These are phyloP conservation scores for Drosophila prosaltans DNA, from an alignment of 1,140 invertebrate species.

Conservation along the genomic window DNA sequence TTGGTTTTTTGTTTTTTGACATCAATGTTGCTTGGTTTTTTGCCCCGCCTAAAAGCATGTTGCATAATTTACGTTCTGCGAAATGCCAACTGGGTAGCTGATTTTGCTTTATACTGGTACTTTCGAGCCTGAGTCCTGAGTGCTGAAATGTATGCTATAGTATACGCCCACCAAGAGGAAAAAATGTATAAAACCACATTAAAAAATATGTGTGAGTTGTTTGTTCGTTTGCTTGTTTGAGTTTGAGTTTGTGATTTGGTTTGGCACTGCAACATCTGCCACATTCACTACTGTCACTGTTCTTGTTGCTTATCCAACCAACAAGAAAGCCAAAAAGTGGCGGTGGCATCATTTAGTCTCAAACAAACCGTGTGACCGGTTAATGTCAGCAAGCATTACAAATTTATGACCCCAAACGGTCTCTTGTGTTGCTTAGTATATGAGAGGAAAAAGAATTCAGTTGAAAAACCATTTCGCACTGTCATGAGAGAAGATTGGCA, in stretches of 20 bases:
- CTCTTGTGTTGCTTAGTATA: background rate
- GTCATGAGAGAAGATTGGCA: too few relatives aligned
- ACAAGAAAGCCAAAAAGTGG: conserved; percentile 5
- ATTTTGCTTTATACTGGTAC: conserved; percentile 49
- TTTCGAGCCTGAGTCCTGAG: conserved; percentile 24
- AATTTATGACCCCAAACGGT: conserved; percentile 41
- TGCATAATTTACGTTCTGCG: conserved; percentile 70
- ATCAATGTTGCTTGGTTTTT: conserved; percentile 31
- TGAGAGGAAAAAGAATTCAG: background rate
- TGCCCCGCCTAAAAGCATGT: conserved; percentile 67
- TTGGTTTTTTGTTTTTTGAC: conserved; percentile 41
- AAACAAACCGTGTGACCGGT: conserved; percentile 40
- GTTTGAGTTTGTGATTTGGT: conserved; percentile 43
- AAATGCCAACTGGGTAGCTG: conserved; percentile 39
- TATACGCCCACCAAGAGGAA: background rate
- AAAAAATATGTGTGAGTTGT: conserved; percentile 23
- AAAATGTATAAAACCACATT: conserved; percentile 24
- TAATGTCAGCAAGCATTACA: conserved; percentile 47
- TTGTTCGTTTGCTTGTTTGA: conserved; percentile 27
- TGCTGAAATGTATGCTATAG: conserved; percentile 52
- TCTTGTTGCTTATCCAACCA: background rate
- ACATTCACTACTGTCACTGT: conserved; percentile 2
- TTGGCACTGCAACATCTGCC: conserved; percentile 36
- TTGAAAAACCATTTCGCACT: background rate
- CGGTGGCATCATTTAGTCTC: conserved; percentile 35